phyloP scores from a whole-genome alignment of 2,888 invertebrate genomes.

The Antheraea assamensis region DNA sequence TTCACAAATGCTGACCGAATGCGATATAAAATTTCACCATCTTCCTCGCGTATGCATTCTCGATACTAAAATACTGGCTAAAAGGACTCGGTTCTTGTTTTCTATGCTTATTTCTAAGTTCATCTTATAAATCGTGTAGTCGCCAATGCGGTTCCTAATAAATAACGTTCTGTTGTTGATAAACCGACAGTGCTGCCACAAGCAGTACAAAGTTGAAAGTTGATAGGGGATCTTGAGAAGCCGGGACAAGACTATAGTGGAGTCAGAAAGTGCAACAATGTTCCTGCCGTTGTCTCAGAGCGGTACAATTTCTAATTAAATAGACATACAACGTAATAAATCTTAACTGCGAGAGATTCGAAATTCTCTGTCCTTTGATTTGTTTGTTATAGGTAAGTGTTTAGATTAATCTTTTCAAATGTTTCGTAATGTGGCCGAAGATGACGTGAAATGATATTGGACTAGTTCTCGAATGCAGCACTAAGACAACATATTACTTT shows the following conservation, averaged over 20 bases:
- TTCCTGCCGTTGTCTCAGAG: conserved; percentile 36
- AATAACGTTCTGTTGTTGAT: conserved; percentile 62
- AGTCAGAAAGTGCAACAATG: conserved; percentile 51
- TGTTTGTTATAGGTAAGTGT: conserved; percentile 5
- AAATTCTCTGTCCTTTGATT: neutral
- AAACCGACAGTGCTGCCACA: conserved; percentile 58
- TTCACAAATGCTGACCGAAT: neutral
- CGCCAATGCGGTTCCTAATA: conserved; percentile 53
- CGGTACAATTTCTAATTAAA: conserved; percentile 34
- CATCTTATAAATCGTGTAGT: conserved; percentile 52
- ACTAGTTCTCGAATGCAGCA: neutral
- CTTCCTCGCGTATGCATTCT: neutral
- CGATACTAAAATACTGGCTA: neutral
- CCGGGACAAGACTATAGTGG: conserved; percentile 54
- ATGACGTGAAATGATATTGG: neutral
- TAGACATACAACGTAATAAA: conserved; percentile 40
- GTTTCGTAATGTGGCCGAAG: neutral
- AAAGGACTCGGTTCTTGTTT: conserved; percentile 33
- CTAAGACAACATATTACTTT: neutral
- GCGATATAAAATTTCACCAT: neutral
- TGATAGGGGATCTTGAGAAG: conserved; percentile 72
- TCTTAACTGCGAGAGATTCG: conserved; percentile 22
- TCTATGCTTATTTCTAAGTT: conserved; percentile 28
- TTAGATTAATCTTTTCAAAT: neutral
- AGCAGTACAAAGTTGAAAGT: conserved; percentile 71